Percentiles rank a stretch among this genome's conserved stretches.
phyloP scores from a whole-genome alignment of 2,888 invertebrate genomes.

The Siphlonurus alternatus region DNA sequence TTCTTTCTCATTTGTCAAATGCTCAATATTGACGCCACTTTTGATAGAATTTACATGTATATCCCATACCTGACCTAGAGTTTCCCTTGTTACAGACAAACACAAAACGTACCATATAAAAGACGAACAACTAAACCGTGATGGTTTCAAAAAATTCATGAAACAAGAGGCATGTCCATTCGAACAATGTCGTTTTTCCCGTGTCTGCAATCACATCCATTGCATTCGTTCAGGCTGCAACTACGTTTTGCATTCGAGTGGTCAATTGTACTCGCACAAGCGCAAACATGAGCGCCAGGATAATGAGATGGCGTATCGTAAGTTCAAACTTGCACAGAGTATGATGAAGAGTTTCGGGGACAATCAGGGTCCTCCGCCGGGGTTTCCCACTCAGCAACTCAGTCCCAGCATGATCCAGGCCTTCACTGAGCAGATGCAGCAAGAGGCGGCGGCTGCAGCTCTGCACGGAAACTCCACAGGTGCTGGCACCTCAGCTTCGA shows the following conservation, averaged over 20 bases:
- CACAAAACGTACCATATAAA: conserved; percentile 97
- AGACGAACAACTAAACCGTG: conserved; percentile 85
- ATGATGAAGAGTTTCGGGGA: conserved; percentile 40
- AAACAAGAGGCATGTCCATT: conserved; percentile 90
- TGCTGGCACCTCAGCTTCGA: neutral
- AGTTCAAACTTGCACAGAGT: conserved; percentile 43
- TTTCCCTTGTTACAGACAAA: conserved; percentile 67
- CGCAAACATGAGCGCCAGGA: conserved; percentile 92
- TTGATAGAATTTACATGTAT: too few relatives aligned
- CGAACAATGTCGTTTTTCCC: conserved; percentile 81
- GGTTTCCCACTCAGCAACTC: conserved; percentile 9
- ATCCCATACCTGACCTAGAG: too few relatives aligned
- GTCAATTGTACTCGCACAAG: conserved; percentile 93
- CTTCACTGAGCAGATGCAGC: conserved; percentile 18
- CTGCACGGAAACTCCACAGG: neutral
- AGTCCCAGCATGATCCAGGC: conserved; percentile 13
- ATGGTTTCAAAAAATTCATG: conserved; percentile 98
- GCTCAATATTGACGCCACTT: too few relatives aligned
- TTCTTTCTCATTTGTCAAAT: too few relatives aligned
- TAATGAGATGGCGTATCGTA: conserved; percentile 73
- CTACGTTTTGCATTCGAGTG: conserved; percentile 91
- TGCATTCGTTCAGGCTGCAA: conserved; percentile 90
- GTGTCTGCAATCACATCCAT: conserved; percentile 95
- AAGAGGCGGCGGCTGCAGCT: neutral
- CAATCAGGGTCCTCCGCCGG: conserved; percentile 21